Conservation (phyloP, 2,888 invertebrate genomes). For the Athalia cordata region DNA sequence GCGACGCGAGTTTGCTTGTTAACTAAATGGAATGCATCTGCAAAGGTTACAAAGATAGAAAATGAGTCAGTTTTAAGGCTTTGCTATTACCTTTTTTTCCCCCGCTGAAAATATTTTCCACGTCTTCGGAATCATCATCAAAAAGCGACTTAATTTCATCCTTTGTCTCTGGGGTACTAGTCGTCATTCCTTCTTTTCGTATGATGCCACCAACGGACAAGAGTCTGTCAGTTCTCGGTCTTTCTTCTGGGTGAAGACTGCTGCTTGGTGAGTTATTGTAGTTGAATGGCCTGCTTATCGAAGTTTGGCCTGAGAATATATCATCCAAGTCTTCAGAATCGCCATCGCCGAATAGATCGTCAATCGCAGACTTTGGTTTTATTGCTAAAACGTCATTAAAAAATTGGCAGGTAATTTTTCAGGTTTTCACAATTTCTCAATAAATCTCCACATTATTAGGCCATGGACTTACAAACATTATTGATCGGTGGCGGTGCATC, state of each 20-base stretch:
- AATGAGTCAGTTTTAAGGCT: not conserved
- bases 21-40: not conserved
- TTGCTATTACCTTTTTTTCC: slow-evolving; percentile 58
- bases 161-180: slow-evolving; percentile 63
- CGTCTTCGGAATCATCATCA: slow-evolving; percentile 60
- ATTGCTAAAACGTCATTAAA: slow-evolving; percentile 56
- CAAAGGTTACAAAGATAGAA: not conserved
- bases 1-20: not conserved
- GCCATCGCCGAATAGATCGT: slow-evolving; percentile 69
- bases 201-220: slow-evolving; percentile 54
- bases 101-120: slow-evolving; percentile 62
- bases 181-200: slow-evolving; percentile 55
- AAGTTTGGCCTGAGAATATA: slow-evolving; percentile 65
- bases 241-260: slow-evolving; percentile 45
- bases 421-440: not conserved
- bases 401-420: not conserved
- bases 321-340: slow-evolving; percentile 70
- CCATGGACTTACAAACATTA: slow-evolving; percentile 60
- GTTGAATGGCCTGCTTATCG: slow-evolving; percentile 47
- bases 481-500: slow-evolving; percentile 71
- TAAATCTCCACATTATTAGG: too few species aligned
- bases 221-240: slow-evolving; percentile 53
- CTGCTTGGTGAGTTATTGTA: slow-evolving; percentile 42
- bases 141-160: slow-evolving; percentile 57
- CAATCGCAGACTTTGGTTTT: slow-evolving; percentile 69